Percentiles rank a stretch among this genome's conserved stretches.
Evolutionary conservation across 2,888 invertebrate genomes (phyloP).

Genomic region (Pollenia amentaria): DNA sequence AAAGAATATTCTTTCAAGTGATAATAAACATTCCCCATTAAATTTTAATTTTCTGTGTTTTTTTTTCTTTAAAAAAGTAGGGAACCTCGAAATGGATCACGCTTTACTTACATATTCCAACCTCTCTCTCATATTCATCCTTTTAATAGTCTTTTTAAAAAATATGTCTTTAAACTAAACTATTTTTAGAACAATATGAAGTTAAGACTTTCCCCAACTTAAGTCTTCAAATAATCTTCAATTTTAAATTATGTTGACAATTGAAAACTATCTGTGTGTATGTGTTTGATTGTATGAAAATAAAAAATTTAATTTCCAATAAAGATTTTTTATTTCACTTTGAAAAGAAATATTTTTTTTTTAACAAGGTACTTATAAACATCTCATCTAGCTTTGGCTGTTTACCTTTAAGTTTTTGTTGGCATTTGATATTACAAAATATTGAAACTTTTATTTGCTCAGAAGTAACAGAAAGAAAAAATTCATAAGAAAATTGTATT

Average conservation of each 20-base stretch:
- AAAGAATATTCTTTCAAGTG: too few species aligned
- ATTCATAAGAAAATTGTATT: constrained; percentile 4
- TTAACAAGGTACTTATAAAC: constrained; percentile 61
- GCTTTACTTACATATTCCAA: too few species aligned
- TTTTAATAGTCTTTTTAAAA: too few species aligned
- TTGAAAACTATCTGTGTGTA: background rate
- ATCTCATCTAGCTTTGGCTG: constrained; percentile 43
- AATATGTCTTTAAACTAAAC: too few species aligned
- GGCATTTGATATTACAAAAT: constrained; percentile 59
- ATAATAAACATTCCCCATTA: too few species aligned
- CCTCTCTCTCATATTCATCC: too few species aligned
- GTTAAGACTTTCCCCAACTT: too few species aligned
- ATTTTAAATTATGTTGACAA: constrained; percentile 46
- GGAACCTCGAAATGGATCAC: too few species aligned
- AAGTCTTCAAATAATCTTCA: background rate
- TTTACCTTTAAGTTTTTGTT: constrained; percentile 54
- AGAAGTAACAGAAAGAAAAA: background rate
- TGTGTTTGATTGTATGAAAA: background rate
- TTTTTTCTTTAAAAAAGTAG: too few species aligned
- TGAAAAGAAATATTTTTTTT: constrained; percentile 2
- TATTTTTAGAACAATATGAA: background rate
- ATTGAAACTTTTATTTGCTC: constrained; percentile 48
- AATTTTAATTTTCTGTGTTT: too few species aligned
- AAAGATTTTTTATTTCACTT: constrained; percentile 2
- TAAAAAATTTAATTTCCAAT: constrained; percentile 7